A percentile compares a stretch with the other conserved stretches of the same genome.
phyloP scores from a whole-genome alignment of 2,113 vertebrate genomes.

The Apteryx owenii region DNA sequence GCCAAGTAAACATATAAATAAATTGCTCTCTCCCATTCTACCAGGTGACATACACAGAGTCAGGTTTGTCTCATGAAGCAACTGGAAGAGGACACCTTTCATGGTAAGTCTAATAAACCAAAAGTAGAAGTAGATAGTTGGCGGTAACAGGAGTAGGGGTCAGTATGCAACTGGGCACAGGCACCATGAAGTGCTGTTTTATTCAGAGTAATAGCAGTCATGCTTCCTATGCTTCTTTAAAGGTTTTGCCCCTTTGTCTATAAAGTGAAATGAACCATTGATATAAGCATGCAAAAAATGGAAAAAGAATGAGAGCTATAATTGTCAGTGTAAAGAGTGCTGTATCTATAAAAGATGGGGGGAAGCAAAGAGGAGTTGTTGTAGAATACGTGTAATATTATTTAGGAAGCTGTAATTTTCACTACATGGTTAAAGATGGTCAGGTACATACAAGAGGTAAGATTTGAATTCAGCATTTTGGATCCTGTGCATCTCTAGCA shows the following conservation, averaged over 20 bases:
- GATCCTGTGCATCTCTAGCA: background rate
- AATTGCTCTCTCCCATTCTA: background rate
- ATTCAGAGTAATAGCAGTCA: background rate
- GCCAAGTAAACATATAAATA: background rate
- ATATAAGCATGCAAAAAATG: background rate
- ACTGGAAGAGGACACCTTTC: background rate
- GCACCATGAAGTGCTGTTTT: background rate
- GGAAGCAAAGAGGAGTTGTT: background rate
- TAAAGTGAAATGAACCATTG: background rate
- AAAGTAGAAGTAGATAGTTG: background rate
- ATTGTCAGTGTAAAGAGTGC: background rate
- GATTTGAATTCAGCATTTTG: background rate
- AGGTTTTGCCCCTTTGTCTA: background rate
- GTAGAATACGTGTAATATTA: background rate
- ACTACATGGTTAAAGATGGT: background rate
- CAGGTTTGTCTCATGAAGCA: background rate
- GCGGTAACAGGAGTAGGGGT: background rate
- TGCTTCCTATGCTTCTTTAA: background rate
- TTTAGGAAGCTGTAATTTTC: background rate
- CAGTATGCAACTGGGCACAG: fast-evolving
- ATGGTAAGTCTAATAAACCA: background rate
- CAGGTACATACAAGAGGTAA: background rate
- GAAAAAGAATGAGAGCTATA: background rate
- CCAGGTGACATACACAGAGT: background rate
- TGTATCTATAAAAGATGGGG: background rate